Conservation (phyloP, 2,888 invertebrate species). For the Malthinus seriepunctatus region DNA sequence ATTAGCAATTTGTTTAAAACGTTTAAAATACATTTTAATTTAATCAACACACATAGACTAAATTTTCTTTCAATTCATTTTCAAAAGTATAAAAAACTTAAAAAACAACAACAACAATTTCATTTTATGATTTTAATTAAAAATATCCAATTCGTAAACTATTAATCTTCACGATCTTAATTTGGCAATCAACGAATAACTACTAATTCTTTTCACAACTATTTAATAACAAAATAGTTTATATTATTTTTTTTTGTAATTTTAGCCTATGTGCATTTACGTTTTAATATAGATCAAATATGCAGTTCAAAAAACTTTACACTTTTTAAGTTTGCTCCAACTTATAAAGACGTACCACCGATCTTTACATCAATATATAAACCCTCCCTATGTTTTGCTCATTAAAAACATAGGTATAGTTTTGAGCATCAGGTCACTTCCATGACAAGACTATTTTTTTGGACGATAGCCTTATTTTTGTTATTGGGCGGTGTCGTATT, state of each 20-base stretch:
- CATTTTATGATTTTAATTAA: too few relatives aligned
- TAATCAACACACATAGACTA: slow-evolving; percentile 1
- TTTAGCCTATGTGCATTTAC: slow-evolving; percentile 1
- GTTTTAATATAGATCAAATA: slow-evolving; percentile 28
- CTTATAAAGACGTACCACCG: slow-evolving; percentile 29
- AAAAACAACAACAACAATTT: too few relatives aligned
- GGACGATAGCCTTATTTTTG: slow-evolving; percentile 55
- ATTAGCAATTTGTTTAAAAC: background rate
- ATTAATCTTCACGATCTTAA: too few relatives aligned
- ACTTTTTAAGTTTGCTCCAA: slow-evolving; percentile 17
- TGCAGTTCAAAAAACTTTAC: slow-evolving; percentile 30
- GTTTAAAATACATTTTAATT: slow-evolving; percentile 1
- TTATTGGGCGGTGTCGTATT: slow-evolving; percentile 45
- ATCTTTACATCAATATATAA: slow-evolving; percentile 26
- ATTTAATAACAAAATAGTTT: too few relatives aligned
- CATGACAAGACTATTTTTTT: slow-evolving; percentile 62
- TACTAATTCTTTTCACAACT: too few relatives aligned
- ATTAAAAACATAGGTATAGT: slow-evolving; percentile 38
- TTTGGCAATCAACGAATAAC: too few relatives aligned
- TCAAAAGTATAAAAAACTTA: too few relatives aligned
- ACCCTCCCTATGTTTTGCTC: slow-evolving; percentile 27
- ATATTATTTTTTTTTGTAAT: slow-evolving; percentile 4
- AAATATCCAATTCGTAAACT: too few relatives aligned
- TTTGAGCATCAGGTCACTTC: slow-evolving; percentile 64
- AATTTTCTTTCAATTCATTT: background rate